A percentile compares a stretch with the other conserved stretches of the same genome.
These are phyloP conservation scores for Morinoia aosen DNA, from an alignment of 2,888 invertebrate species.

Conservation along the genomic window DNA sequence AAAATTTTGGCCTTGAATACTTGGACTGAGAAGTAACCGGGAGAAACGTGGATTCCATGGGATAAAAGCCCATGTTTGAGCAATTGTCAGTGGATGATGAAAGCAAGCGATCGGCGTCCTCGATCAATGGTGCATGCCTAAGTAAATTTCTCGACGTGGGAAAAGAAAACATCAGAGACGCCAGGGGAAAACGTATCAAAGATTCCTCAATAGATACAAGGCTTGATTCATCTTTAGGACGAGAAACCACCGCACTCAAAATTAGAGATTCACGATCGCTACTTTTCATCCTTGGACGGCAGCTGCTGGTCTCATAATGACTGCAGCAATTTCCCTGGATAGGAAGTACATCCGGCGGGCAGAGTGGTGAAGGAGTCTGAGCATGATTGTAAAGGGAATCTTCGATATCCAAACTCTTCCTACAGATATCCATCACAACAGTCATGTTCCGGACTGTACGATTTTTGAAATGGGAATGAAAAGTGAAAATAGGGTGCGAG, in stretches of 20 bases:
- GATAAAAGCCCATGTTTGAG: neutral
- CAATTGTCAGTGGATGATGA: neutral
- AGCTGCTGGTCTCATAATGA: neutral
- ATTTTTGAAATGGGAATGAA: neutral
- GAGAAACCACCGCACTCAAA: neutral
- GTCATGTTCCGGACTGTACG: neutral
- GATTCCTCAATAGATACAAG: neutral
- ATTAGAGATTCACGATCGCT: neutral
- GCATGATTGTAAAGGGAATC: neutral
- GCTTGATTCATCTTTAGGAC: neutral
- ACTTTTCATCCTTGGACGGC: neutral
- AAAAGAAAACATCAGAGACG: neutral
- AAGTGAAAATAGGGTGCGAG: neutral
- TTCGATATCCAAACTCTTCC: neutral
- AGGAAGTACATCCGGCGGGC: neutral
- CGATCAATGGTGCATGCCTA: neutral
- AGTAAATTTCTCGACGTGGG: neutral
- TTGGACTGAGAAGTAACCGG: neutral
- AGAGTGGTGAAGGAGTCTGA: neutral
- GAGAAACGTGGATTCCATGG: neutral
- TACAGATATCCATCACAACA: neutral
- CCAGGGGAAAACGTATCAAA: neutral
- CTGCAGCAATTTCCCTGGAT: neutral
- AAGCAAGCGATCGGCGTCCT: neutral
- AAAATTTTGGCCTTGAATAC: neutral